Conservation (phyloP, 2,888 invertebrate species). For the Synanthedon andrenaeformis region DNA sequence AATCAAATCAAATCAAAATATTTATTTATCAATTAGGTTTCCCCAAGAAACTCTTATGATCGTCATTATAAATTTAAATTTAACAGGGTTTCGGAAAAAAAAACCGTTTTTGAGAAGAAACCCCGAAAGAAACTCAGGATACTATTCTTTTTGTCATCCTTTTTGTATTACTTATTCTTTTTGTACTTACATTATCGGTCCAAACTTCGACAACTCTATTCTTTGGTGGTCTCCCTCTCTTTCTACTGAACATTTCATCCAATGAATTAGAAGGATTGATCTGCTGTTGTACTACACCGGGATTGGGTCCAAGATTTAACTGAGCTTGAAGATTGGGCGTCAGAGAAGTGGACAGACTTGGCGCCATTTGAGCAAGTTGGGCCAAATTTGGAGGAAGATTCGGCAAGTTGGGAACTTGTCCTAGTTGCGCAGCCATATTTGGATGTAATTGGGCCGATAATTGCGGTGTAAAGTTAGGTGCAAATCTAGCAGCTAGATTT, state of each 20-base stretch:
- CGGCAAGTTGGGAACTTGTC: constrained; percentile 49
- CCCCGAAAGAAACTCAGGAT: no score
- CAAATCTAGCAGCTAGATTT: constrained; percentile 68
- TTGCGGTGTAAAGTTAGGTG: constrained; percentile 66
- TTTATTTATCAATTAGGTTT: no score
- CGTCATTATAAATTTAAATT: no score
- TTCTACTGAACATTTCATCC: constrained; percentile 92
- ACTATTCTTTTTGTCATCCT: no score
- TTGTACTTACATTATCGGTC: constrained; percentile 85
- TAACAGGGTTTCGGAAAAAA: no score
- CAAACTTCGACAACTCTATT: constrained; percentile 94
- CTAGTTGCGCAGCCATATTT: constrained; percentile 60
- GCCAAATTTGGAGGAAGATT: constrained; percentile 59
- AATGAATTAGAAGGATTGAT: constrained; percentile 76
- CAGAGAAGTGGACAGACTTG: constrained; percentile 49
- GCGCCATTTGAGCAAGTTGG: constrained; percentile 60
- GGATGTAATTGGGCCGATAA: constrained; percentile 60
- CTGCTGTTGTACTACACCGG: constrained; percentile 47
- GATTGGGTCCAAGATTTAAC: constrained; percentile 46
- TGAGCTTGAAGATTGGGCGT: constrained; percentile 59
- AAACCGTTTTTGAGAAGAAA: no score
- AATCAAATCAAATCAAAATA: no score
- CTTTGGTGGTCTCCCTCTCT: constrained; percentile 96
- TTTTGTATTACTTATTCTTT: no score
- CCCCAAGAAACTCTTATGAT: no score